Conservation (phyloP, 2,113 vertebrate species). For the Chlorodrepanis virens region DNA sequence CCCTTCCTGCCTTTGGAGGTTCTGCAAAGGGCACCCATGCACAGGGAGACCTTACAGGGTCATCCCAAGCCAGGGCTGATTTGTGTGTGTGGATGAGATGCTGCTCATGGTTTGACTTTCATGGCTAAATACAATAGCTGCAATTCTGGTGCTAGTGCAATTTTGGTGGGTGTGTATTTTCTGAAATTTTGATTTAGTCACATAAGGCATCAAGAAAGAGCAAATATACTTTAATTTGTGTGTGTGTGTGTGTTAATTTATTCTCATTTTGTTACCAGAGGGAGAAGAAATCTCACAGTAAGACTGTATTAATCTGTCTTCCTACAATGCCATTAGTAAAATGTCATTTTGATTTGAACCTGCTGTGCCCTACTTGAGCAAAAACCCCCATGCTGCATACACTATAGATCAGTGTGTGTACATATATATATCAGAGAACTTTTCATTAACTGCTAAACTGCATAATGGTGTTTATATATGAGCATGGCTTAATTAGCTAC, state of each 20-base stretch:
- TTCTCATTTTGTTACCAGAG: neutral
- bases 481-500: neutral
- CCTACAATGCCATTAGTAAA: neutral
- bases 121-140: neutral
- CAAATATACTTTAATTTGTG: neutral
- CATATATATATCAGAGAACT: neutral
- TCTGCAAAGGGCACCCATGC: neutral
- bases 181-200: neutral
- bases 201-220: neutral
- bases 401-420: neutral
- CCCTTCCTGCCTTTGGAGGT: neutral
- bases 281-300: neutral
- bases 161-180: neutral
- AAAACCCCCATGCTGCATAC: neutral
- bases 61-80: neutral
- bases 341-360: conserved; percentile 1
- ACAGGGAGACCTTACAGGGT: rapidly evolving
- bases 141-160: neutral
- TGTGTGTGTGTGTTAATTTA: neutral
- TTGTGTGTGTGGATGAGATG: rapidly evolving
- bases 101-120: neutral
- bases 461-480: neutral
- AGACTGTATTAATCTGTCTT: neutral
- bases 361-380: neutral
- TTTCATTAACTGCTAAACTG: neutral